Percentiles rank a stretch among this genome's conserved stretches.
phyloP scores from a whole-genome alignment of 2,888 invertebrate genomes.

The Perizoma flavofasciatum region DNA sequence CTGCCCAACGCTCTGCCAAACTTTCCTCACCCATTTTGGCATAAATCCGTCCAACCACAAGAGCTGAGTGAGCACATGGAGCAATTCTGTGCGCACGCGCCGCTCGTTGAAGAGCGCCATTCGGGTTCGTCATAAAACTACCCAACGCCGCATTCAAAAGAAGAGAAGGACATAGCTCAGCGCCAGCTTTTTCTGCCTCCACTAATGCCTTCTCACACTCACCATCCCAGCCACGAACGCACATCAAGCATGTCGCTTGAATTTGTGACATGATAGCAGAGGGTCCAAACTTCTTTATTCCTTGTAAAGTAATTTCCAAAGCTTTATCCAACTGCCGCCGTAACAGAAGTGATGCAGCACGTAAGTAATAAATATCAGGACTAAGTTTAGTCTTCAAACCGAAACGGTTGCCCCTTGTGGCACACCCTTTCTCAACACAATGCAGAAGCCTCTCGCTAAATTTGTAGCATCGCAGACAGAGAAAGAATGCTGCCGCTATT shows the following conservation, averaged over 20 bases:
- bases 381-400: conserved; percentile 34
- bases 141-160: conserved; percentile 62
- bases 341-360: conserved; percentile 62
- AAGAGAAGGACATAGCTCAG: conserved; percentile 54
- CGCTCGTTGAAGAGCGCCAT: conserved; percentile 65
- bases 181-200: conserved; percentile 62
- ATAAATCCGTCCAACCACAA: conserved; percentile 65
- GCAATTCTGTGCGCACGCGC: conserved; percentile 66
- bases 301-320: conserved; percentile 50
- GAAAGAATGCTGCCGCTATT: conserved; percentile 72
- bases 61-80: conserved; percentile 66
- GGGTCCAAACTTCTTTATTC: conserved; percentile 63
- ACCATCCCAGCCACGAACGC: conserved; percentile 61
- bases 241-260: conserved; percentile 57
- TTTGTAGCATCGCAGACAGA: conserved; percentile 69
- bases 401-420: conserved; percentile 52
- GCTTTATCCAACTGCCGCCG: conserved; percentile 54
- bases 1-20: conserved; percentile 69
- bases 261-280: conserved; percentile 66
- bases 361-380: conserved; percentile 63
- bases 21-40: conserved; percentile 52
- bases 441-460: conserved; percentile 61
- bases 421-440: conserved; percentile 63
- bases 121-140: conserved; percentile 51
- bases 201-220: conserved; percentile 59